Conservation (phyloP, 2,113 vertebrate genomes). For the Emydura subglobosa region DNA sequence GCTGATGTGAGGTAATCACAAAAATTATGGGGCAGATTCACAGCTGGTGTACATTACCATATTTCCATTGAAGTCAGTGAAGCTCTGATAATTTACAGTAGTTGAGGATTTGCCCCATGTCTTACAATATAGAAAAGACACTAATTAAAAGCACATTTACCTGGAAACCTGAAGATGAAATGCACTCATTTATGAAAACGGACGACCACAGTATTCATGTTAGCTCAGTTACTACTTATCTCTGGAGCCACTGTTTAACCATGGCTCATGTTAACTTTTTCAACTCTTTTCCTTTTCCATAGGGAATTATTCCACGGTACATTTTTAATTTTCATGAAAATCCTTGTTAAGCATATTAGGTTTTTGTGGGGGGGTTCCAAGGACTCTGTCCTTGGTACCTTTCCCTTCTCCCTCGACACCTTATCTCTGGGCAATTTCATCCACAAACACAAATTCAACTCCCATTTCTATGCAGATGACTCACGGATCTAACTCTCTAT, state of each 20-base stretch:
- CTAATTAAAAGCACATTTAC: conserved; percentile 61
- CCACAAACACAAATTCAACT: no score
- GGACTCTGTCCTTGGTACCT: background rate
- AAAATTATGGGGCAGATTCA: conserved; percentile 50
- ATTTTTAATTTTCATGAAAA: conserved; percentile 16
- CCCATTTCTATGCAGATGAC: no score
- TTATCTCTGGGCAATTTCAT: no score
- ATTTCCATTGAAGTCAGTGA: background rate
- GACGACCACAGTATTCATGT: background rate
- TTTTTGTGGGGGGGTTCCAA: background rate
- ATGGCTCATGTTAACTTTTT: background rate
- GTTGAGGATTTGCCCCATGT: background rate
- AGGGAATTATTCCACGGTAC: background rate
- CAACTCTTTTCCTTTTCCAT: background rate
- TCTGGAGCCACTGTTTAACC: background rate
- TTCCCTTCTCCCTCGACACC: no score
- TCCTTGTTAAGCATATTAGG: background rate
- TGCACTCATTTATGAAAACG: conserved; percentile 3
- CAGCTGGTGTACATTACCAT: conserved; percentile 8
- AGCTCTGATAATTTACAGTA: no score
- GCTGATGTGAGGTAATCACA: conserved; percentile 45
- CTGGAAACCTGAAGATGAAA: conserved; percentile 42
- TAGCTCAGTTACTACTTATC: background rate
- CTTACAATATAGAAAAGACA: background rate
- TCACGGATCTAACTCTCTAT: no score